Base-by-base conservation (phyloP, 2,113 vertebrate species). In the Sphaerodactylus townsendi region DNA sequence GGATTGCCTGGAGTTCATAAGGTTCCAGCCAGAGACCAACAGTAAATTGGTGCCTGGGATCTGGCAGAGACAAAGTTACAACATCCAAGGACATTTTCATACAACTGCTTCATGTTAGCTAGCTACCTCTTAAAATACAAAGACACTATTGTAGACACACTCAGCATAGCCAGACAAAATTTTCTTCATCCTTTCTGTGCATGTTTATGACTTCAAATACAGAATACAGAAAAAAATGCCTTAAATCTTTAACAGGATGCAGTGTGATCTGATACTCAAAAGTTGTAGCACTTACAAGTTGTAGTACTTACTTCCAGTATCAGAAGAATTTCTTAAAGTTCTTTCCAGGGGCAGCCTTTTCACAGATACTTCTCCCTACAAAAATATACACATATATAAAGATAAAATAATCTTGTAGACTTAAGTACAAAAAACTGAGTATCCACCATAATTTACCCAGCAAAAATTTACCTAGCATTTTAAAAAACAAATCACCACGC, bases 231-330 rank as follows among this genome's bases (percentile, higher is more conserved):
- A 64, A 19, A 28, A 46, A 59, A 80, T 1, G 44, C 25, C 56
- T 78, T 1, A 79, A 13, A 81, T 77, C 65, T 44, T 77, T 79
- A 64, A 64, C 56, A 44, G 82, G 8, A 37, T 50, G 10, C 25
- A 72, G 50, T 13, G 25, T 89, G 83, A 64, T 71, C 70, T 80
- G 39, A 81, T 89, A 88, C 37, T 46, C 2, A 46, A 3, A 0
- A 78, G n/a, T n/a, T n/a, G n/a, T n/a, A n/a, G n/a, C n/a, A 25
- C 25, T 46, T 44, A 39, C 28, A 76, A 15, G 37, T 33, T 41
- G 23, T 2, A 82, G n/a, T 17, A 82, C 93, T 92, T 92, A 96
- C 95, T 90, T 92, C 88, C 92, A n/a, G 83, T 33, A 84, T 79
- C 78, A 92, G 81, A 87, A 1, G 93, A 88, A 69, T 75, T 79